phyloP scores from a whole-genome alignment of 35 echinoderm and acorn worm genomes.

The Strongylocentrotus purpuratus region DNA sequence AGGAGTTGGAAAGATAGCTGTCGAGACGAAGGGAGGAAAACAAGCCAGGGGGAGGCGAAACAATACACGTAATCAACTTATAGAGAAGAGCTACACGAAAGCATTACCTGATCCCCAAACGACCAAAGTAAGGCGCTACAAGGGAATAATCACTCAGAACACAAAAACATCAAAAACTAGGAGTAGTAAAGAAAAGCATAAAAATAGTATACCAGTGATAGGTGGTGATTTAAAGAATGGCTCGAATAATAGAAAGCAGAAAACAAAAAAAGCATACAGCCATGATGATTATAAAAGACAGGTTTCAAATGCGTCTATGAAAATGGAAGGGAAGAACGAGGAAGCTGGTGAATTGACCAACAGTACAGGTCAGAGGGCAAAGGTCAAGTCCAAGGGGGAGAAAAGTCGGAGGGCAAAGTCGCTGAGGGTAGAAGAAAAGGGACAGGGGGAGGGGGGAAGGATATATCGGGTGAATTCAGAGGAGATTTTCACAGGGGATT shows the following conservation, averaged over 20 bases:
- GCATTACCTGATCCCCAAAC: not conserved
- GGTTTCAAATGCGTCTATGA: not conserved
- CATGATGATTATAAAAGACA: not conserved
- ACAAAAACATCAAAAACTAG: not conserved
- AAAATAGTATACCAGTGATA: not conserved
- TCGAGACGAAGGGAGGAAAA: not conserved
- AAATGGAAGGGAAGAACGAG: not conserved
- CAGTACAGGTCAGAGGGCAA: not conserved
- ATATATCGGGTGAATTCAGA: conserved; percentile 6
- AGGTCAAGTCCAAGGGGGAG: not conserved
- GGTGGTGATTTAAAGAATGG: not conserved
- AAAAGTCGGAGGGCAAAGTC: not conserved
- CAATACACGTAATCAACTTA: not conserved
- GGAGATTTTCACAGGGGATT: not conserved
- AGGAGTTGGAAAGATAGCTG: not conserved
- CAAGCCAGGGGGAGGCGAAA: not conserved
- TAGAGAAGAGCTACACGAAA: not conserved
- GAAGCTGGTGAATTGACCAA: not conserved
- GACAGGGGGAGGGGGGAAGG: not conserved
- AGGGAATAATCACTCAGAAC: not conserved
- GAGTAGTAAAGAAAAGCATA: not conserved
- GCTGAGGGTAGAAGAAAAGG: not conserved
- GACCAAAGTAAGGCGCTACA: not conserved
- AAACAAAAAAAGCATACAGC: not conserved
- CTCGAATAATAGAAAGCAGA: not conserved